Base-by-base conservation (phyloP, 2,797 vertebrate genomes). In the Amazonetta brasiliensis region DNA sequence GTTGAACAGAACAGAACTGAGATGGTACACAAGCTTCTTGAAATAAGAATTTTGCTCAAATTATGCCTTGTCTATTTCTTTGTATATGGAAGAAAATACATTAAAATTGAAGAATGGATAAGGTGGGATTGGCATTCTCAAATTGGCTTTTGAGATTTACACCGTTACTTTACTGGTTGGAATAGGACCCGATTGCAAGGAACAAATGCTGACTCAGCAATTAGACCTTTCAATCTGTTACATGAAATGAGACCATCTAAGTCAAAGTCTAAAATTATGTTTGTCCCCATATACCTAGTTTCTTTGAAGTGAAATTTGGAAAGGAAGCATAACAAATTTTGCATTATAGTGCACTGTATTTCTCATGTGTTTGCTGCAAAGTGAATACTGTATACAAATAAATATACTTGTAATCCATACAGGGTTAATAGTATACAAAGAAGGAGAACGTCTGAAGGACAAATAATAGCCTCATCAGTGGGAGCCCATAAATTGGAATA, bases 21-120 rank as follows among this genome's bases (percentile, higher is more conserved):
- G 26, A 41, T 84, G n/a, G 6, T 72, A 15, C 21, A 62, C 86
- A 86, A 86, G 0, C 28, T 21, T 37, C 35, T n/a, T 44, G 64
- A 37, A 74, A 23, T 52, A 82, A 89, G 28, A 56, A 44, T 80
- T 87, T 96, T 91, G 33, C 88, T 94, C 31, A 86, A 84, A 96
- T 21, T 94, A 95, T 90, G 39, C 85, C 78, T 92, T 76, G 7
- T 86, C 84, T 92, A 16, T 90, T 75, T 82, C 68, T 74, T 23
- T 66, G 13, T 64, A 6, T 26, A 39, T 28, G 46, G 33, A 96
- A 94, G 62, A 95, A 94, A 94, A 83, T 35, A 19, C 21, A 46
- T 92, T 95, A 82, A 91, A 92, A 96, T 46, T 52, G 54, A 50
- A 5, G 18, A 80, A 89, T 52, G 73, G 56, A 23, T 41, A 55